A percentile compares a stretch with the other conserved stretches of the same genome.
Conservation (phyloP, 2,797 vertebrate species). For the Corythornis leucogaster region DNA sequence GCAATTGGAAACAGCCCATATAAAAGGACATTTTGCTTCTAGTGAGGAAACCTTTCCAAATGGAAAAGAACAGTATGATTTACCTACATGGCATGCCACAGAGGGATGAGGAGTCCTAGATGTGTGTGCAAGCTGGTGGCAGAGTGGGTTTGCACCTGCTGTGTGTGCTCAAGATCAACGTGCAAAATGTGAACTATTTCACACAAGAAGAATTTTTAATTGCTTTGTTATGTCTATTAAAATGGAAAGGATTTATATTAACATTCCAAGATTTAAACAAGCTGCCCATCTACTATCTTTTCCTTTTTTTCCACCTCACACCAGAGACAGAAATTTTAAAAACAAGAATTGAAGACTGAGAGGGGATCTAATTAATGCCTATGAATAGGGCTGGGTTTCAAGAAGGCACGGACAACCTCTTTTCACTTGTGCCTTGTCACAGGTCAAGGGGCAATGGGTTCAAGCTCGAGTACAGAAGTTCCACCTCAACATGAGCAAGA, state of each 20-base stretch:
- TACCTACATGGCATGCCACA: not conserved
- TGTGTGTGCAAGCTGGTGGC: not conserved
- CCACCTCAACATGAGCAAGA: too few species aligned
- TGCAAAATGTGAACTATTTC: not conserved
- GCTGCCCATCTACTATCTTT: not conserved
- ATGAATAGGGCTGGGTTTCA: too few species aligned
- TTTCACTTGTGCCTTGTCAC: too few species aligned
- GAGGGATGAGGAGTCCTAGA: not conserved
- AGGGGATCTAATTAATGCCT: too few species aligned
- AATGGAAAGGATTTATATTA: not conserved
- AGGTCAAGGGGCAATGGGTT: too few species aligned
- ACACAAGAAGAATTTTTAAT: not conserved
- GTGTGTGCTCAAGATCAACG: not conserved
- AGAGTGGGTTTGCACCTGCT: not conserved
- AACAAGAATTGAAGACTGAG: not conserved
- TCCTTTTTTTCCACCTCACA: rapidly evolving
- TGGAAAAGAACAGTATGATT: conserved; percentile 42
- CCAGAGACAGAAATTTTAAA: not conserved
- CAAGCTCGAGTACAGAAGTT: too few species aligned
- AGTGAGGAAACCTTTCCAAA: conserved; percentile 34
- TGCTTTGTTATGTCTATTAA: not conserved
- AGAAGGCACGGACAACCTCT: too few species aligned
- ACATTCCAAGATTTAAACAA: not conserved
- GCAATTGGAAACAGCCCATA: conserved; percentile 33
- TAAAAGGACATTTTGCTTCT: not conserved